A percentile compares a stretch with the other conserved stretches of the same genome.
Conservation (phyloP, 1,140 invertebrate species). For the Hylaeus anthracinus region DNA sequence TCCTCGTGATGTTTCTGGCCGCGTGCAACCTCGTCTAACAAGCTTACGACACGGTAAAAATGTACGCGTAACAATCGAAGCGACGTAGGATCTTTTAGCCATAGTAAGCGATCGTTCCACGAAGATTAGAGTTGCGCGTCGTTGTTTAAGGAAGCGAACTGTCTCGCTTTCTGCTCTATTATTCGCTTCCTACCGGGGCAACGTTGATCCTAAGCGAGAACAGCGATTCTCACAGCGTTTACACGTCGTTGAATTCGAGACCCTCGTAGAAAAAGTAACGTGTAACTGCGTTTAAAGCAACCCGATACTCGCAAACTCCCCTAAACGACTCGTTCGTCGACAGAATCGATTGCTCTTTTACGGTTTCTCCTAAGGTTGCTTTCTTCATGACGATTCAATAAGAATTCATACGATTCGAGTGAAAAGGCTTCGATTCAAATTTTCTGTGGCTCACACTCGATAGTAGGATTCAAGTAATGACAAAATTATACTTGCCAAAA, state of each 20-base stretch:
- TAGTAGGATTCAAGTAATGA: no score
- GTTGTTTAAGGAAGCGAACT: constrained; percentile 40
- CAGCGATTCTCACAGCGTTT: constrained; percentile 53
- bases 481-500: no score
- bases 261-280: constrained; percentile 11
- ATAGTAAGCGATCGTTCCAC: constrained; percentile 14
- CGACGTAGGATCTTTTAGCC: not conserved
- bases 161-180: constrained; percentile 60
- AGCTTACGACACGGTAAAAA: not conserved
- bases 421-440: no score
- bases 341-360: not conserved
- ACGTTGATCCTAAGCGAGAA: constrained; percentile 24
- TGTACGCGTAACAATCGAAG: not conserved
- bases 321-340: not conserved
- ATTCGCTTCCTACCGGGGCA: constrained; percentile 50
- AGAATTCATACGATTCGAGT: no score
- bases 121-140: constrained; percentile 33
- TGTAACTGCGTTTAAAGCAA: constrained; percentile 30
- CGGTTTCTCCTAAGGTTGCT: no score
- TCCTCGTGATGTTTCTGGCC: not conserved
- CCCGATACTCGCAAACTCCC: not conserved
- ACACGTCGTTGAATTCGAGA: constrained; percentile 23
- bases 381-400: no score
- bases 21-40: not conserved
- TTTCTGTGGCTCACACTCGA: no score